A percentile compares a stretch with the other conserved stretches of the same genome.
Conservation (phyloP, 1,140 invertebrate species). For the Coelopa frigida region DNA sequence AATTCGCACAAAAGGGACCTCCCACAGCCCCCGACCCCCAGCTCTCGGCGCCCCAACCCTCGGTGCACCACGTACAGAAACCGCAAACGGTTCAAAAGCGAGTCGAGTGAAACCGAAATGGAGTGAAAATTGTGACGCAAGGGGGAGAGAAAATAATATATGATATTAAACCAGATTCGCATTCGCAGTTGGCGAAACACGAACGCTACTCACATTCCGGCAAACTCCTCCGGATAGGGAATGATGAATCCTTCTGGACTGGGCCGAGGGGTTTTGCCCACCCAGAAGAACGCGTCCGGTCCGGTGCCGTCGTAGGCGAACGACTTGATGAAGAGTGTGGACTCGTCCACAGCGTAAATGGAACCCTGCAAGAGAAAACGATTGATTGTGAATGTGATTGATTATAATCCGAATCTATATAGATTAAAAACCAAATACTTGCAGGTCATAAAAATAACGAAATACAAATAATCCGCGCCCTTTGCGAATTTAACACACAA, state of each 20-base stretch:
- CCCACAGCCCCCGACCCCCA: not conserved
- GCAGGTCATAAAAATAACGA: too few relatives aligned
- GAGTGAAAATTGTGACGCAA: not conserved
- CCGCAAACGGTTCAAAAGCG: too few relatives aligned
- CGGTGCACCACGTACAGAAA: not conserved
- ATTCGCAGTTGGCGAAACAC: too few relatives aligned
- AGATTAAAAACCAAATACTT: too few relatives aligned
- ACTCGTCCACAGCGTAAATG: constrained; percentile 81
- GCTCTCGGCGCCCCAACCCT: not conserved
- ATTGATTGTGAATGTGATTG: too few relatives aligned
- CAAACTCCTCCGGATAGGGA: constrained; percentile 75
- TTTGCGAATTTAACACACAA: not conserved
- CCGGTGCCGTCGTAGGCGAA: constrained; percentile 81
- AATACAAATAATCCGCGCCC: too few relatives aligned
- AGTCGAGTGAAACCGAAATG: not conserved
- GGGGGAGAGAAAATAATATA: not conserved
- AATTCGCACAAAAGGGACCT: constrained; percentile 7
- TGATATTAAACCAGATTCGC: too few relatives aligned
- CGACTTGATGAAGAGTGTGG: constrained; percentile 75
- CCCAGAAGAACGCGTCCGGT: constrained; percentile 82
- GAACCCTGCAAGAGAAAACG: too few relatives aligned
- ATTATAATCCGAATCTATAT: too few relatives aligned
- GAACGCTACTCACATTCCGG: constrained; percentile 55
- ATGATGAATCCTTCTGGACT: constrained; percentile 73
- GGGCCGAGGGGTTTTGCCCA: constrained; percentile 67